Percentiles rank a stretch among this genome's conserved stretches.
phyloP scores from a whole-genome alignment of 2,888 invertebrate species.

The Acrobasis repandana region DNA sequence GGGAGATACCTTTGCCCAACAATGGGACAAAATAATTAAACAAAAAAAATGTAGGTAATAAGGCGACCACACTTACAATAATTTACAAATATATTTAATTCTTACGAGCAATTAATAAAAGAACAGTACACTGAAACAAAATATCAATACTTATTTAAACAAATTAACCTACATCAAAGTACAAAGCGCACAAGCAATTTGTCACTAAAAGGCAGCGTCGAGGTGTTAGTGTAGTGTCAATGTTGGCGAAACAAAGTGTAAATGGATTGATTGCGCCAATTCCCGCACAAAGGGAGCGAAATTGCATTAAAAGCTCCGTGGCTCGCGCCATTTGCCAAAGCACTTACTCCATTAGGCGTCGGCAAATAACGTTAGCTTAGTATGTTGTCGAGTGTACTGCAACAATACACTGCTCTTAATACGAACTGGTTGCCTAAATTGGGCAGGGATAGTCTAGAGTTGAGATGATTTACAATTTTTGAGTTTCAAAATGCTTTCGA shows the following conservation, averaged over 20 bases:
- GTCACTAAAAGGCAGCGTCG: slow-evolving; percentile 17
- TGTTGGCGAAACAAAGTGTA: slow-evolving; percentile 79
- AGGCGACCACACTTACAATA: too few species aligned
- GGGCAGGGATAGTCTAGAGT: slow-evolving; percentile 13
- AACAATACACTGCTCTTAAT: slow-evolving; percentile 35
- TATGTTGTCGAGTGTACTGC: slow-evolving; percentile 54
- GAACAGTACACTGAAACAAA: not conserved
- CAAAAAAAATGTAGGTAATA: too few species aligned
- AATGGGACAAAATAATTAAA: too few species aligned
- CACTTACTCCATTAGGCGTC: slow-evolving; percentile 79
- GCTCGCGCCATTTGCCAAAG: slow-evolving; percentile 77
- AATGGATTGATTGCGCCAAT: slow-evolving; percentile 84
- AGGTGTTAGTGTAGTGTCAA: slow-evolving; percentile 22
- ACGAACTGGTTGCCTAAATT: slow-evolving; percentile 10
- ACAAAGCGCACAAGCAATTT: slow-evolving; percentile 18
- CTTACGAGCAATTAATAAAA: not conserved
- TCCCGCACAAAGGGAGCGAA: slow-evolving; percentile 79
- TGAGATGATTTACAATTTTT: not conserved
- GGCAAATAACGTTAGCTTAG: slow-evolving; percentile 79
- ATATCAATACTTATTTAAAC: slow-evolving; percentile 4
- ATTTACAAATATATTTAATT: too few species aligned
- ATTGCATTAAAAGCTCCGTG: slow-evolving; percentile 82
- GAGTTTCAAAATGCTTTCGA: not conserved
- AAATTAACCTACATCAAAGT: slow-evolving; percentile 11
- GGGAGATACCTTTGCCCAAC: too few species aligned